These are phyloP conservation scores for Habroteleia sp. DNA, from an alignment of 2,888 invertebrate genomes.

Conservation along the genomic window DNA sequence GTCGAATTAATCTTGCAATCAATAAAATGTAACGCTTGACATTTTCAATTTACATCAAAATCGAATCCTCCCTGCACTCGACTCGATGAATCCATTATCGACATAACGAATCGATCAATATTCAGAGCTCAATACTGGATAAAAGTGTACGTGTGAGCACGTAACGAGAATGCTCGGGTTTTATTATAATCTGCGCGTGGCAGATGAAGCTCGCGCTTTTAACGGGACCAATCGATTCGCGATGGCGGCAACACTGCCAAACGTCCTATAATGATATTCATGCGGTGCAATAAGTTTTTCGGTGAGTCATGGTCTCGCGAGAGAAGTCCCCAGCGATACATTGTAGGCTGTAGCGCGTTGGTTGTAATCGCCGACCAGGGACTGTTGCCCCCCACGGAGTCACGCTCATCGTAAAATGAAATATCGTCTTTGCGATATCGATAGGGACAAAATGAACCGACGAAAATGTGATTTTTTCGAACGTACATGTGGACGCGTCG, in stretches of 20 bases:
- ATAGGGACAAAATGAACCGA: slow-evolving; percentile 70
- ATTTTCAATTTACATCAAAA: slow-evolving; percentile 32
- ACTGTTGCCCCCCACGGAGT: slow-evolving; percentile 49
- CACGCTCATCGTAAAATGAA: slow-evolving; percentile 70
- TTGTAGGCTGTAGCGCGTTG: slow-evolving; percentile 51
- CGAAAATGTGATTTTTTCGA: slow-evolving; percentile 57
- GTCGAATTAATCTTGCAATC: slow-evolving; percentile 18
- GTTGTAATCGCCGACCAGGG: slow-evolving; percentile 70
- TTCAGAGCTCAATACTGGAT: slow-evolving; percentile 1
- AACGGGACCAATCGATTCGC: slow-evolving; percentile 73
- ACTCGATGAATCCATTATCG: slow-evolving; percentile 16
- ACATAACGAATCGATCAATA: slow-evolving; percentile 22
- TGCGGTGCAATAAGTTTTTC: slow-evolving; percentile 62
- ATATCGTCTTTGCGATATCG: slow-evolving; percentile 74
- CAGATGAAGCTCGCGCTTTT: slow-evolving; percentile 16
- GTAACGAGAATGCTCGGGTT: slow-evolving; percentile 1
- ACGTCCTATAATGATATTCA: slow-evolving; percentile 76
- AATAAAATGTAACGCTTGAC: slow-evolving; percentile 25
- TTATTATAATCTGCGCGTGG: slow-evolving; percentile 23
- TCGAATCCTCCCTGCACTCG: slow-evolving; percentile 1
- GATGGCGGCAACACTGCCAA: slow-evolving; percentile 72
- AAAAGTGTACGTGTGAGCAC: slow-evolving; percentile 1
- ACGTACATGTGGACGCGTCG: slow-evolving; percentile 44
- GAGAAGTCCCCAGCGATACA: slow-evolving; percentile 41
- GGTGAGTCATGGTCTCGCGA: slow-evolving; percentile 64